Conservation (phyloP, 2,797 vertebrate species). For the Choloepus didactylus region DNA sequence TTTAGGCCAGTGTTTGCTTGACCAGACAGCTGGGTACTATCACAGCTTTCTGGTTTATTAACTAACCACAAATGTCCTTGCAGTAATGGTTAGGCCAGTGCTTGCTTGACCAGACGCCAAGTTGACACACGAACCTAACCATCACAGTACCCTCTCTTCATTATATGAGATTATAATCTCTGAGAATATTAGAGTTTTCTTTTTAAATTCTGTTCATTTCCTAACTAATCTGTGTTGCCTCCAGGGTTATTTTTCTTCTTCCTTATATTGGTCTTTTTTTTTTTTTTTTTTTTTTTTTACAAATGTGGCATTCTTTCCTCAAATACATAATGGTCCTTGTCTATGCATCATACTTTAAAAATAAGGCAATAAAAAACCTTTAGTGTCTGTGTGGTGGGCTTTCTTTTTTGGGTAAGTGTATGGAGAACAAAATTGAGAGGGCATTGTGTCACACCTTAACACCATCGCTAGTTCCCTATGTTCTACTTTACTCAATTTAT, state of each 20-base stretch:
- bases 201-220: neutral
- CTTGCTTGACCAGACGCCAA: no score
- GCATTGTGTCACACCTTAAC: neutral
- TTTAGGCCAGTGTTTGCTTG: no score
- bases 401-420: neutral
- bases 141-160: neutral
- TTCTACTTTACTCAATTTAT: conserved; percentile 12
- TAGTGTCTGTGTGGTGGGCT: neutral
- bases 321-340: neutral
- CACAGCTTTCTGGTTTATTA: no score
- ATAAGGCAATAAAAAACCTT: neutral
- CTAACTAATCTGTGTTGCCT: neutral
- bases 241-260: conserved; percentile 44
- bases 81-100: no score
- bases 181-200: neutral
- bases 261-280: neutral
- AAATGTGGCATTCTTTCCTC: neutral
- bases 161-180: neutral
- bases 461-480: neutral
- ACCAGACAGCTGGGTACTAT: no score
- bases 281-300: neutral
- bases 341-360: conserved; percentile 33
- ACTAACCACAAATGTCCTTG: no score
- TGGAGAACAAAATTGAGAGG: neutral
- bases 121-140: no score